phyloP scores from a whole-genome alignment of 1,140 invertebrate species.

The Mizuhopecten yessoensis region DNA sequence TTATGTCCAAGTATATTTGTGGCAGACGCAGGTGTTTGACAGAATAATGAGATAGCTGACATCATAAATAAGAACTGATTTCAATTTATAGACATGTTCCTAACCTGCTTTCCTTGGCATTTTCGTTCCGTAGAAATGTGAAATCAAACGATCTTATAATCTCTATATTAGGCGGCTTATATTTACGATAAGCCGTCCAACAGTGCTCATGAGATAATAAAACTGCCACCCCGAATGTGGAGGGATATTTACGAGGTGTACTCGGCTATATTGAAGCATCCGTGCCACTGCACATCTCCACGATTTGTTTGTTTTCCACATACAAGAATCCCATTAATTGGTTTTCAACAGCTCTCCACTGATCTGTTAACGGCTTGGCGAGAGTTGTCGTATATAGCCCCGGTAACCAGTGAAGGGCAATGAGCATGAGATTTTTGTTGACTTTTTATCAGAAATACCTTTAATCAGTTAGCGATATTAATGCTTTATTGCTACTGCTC shows the following conservation, averaged over 20 bases:
- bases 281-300: background rate
- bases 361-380: background rate
- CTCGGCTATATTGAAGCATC: background rate
- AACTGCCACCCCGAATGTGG: background rate
- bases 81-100: conserved; percentile 22
- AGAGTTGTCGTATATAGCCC: background rate
- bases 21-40: background rate
- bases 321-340: background rate
- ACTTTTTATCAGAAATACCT: background rate
- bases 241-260: background rate
- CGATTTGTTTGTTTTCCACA: background rate
- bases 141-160: conserved; percentile 34
- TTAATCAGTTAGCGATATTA: background rate
- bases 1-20: background rate
- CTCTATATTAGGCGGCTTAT: background rate
- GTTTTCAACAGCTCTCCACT: conserved; percentile 1
- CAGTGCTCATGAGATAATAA: background rate
- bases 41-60: background rate
- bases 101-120: background rate
- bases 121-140: background rate
- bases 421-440: conserved; percentile 32
- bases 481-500: background rate
- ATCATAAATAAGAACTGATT: conserved; percentile 2
- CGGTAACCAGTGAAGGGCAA: background rate
- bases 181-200: conserved; percentile 2